Conservation (phyloP, 2,888 invertebrate genomes). For the Ichneumoninae sp. region DNA sequence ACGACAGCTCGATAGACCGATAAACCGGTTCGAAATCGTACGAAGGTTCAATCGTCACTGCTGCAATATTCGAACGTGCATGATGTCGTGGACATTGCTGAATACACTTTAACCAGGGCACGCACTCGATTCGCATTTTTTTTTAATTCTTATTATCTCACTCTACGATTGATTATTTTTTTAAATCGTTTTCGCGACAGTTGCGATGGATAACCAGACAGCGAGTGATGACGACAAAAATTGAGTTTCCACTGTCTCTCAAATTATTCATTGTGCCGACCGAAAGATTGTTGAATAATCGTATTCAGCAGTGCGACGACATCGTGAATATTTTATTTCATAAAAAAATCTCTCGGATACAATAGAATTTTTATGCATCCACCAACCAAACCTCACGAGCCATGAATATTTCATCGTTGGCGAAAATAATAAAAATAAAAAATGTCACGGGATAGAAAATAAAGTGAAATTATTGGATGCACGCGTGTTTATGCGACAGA, state of each 20-base stretch:
- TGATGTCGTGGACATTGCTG: slow-evolving; percentile 46
- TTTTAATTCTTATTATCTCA: neutral
- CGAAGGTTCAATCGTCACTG: slow-evolving; percentile 25
- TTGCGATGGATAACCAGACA: neutral
- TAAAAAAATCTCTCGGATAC: slow-evolving; percentile 15
- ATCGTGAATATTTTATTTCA: slow-evolving; percentile 27
- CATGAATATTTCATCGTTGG: slow-evolving; percentile 31
- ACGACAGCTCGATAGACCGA: slow-evolving; percentile 67
- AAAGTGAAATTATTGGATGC: slow-evolving; percentile 20
- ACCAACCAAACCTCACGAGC: neutral
- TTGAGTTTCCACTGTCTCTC: neutral
- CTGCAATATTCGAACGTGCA: slow-evolving; percentile 37
- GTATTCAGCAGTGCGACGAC: neutral
- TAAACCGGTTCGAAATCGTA: slow-evolving; percentile 68
- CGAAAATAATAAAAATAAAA: neutral
- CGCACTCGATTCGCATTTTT: slow-evolving; percentile 71
- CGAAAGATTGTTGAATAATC: slow-evolving; percentile 20
- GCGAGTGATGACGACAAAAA: neutral
- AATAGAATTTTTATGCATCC: neutral
- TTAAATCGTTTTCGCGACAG: neutral
- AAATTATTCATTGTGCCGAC: neutral
- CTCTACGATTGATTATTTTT: neutral
- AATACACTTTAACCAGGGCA: slow-evolving; percentile 69
- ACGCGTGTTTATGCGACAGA: neutral
- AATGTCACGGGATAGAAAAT: neutral